These are phyloP conservation scores for Cataglyphis livida DNA, from an alignment of 2,888 invertebrate genomes.

Conservation along the genomic window DNA sequence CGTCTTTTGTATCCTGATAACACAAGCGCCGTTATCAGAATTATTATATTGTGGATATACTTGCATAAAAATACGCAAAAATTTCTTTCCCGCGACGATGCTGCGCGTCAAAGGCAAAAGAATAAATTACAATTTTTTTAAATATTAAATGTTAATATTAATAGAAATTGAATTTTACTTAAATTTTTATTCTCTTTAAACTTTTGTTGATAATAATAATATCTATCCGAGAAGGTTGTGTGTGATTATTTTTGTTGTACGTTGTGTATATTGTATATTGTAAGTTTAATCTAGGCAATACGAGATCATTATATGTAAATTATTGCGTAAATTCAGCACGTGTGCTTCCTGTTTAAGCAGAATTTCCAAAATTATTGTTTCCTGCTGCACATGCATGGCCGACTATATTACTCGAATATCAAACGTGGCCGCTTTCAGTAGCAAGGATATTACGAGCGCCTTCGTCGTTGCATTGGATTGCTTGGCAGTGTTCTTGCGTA, in stretches of 20 bases:
- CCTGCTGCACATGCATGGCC: not conserved
- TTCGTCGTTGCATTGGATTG: constrained; percentile 11
- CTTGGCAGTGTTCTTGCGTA: constrained; percentile 21
- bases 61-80: not conserved
- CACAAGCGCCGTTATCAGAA: constrained; percentile 13
- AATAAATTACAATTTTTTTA: not conserved
- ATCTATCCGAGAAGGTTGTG: not conserved
- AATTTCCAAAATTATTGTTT: constrained; percentile 41
- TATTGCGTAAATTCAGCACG: constrained; percentile 1
- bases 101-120: not conserved
- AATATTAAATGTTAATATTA: not conserved
- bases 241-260: not conserved
- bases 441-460: constrained; percentile 27
- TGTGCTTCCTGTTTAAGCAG: constrained; percentile 3
- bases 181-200: not conserved
- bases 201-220: not conserved
- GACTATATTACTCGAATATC: constrained; percentile 29
- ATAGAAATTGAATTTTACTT: not conserved
- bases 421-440: constrained; percentile 3
- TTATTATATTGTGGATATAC: not conserved
- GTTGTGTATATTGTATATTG: not conserved
- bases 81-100: not conserved
- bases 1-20: constrained; percentile 37
- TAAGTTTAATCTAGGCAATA: not conserved
- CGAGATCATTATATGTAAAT: not conserved